A percentile compares a stretch with the other conserved stretches of the same genome.
phyloP scores from a whole-genome alignment of 2,888 invertebrate species.

The Eurois occulta region DNA sequence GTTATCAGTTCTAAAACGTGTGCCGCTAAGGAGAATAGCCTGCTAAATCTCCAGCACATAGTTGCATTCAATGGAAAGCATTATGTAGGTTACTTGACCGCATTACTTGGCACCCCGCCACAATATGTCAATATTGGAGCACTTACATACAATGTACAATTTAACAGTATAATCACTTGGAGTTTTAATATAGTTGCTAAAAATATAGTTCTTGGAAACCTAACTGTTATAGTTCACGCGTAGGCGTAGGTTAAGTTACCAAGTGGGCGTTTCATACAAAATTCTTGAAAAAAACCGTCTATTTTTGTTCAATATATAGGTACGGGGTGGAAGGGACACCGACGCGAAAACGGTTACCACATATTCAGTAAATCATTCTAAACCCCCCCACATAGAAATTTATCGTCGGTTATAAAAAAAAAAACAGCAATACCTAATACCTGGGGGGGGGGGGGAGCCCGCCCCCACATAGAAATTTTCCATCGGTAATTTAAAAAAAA shows the following conservation, averaged over 20 bases:
- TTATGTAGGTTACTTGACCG: constrained; percentile 46
- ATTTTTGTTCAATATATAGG: too few relatives aligned
- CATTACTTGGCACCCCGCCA: constrained; percentile 49
- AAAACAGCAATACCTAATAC: too few relatives aligned
- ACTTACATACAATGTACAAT: constrained; percentile 45
- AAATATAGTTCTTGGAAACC: constrained; percentile 15
- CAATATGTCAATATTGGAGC: constrained; percentile 32
- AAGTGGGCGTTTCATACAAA: constrained; percentile 2
- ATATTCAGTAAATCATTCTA: too few relatives aligned
- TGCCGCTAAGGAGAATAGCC: neutral
- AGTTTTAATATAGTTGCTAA: neutral
- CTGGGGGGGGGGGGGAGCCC: too few relatives aligned
- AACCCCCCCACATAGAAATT: too few relatives aligned
- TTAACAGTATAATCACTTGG: constrained; percentile 26
- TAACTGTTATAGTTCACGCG: neutral
- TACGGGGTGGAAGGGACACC: too few relatives aligned
- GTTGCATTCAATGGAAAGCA: constrained; percentile 30
- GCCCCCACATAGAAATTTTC: too few relatives aligned
- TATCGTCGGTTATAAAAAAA: too few relatives aligned
- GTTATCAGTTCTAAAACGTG: constrained; percentile 13
- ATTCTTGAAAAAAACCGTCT: neutral
- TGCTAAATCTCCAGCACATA: constrained; percentile 33
- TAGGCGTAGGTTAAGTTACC: neutral
- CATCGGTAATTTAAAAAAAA: too few relatives aligned
- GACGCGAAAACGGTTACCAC: too few relatives aligned